phyloP scores from a whole-genome alignment of 2,888 invertebrate species.

The Poecilus cupreus region DNA sequence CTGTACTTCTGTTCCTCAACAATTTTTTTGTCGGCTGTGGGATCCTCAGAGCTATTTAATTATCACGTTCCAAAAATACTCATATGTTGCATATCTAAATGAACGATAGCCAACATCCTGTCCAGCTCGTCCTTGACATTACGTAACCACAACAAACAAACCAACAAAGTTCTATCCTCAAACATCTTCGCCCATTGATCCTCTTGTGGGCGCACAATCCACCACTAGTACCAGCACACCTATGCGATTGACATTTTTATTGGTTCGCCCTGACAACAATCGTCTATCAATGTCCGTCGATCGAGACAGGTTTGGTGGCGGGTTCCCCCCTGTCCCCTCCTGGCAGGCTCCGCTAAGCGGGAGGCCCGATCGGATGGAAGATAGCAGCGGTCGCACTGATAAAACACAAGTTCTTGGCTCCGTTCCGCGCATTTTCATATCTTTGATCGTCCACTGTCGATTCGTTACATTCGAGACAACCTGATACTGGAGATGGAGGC shows the following conservation, averaged over 20 bases:
- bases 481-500: not conserved
- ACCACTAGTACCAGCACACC: not conserved
- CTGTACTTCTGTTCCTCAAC: too few relatives aligned
- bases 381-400: constrained; percentile 17
- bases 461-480: constrained; percentile 14
- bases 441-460: constrained; percentile 25
- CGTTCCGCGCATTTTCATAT: constrained; percentile 33
- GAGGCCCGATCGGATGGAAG: constrained; percentile 24
- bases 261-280: constrained; percentile 60
- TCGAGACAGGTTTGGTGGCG: constrained; percentile 35
- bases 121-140: constrained; percentile 22
- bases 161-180: not conserved
- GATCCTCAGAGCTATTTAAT: too few relatives aligned
- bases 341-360: not conserved
- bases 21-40: too few relatives aligned
- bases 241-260: constrained; percentile 56
- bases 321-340: not conserved
- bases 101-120: not conserved
- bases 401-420: constrained; percentile 28
- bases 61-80: not conserved
- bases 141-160: constrained; percentile 10
- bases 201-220: not conserved
- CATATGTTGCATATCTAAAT: not conserved
- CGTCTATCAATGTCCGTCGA: constrained; percentile 59
- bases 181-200: not conserved